These are phyloP conservation scores for Drosophila pachea DNA, from an alignment of 1,140 invertebrate species.

Conservation along the genomic window DNA sequence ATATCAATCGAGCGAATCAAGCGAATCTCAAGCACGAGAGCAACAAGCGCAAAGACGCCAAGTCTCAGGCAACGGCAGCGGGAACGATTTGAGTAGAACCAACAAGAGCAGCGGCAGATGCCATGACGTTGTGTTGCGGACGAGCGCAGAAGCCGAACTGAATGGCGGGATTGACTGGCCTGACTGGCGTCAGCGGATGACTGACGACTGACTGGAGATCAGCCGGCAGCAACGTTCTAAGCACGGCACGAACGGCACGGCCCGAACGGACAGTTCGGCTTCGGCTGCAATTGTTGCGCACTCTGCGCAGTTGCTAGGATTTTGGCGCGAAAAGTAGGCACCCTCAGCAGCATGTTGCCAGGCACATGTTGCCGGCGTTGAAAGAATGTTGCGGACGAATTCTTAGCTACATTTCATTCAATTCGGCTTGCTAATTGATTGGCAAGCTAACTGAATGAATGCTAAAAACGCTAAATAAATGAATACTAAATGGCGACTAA, in stretches of 20 bases:
- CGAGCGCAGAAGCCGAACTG: conserved; percentile 64
- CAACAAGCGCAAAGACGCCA: conserved; percentile 10
- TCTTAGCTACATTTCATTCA: background rate
- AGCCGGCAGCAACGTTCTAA: conserved; percentile 51
- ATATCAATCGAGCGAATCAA: conserved; percentile 19
- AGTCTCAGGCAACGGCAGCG: conserved; percentile 4
- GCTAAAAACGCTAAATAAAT: background rate
- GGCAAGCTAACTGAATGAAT: background rate
- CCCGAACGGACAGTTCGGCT: conserved; percentile 30
- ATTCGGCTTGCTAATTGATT: background rate
- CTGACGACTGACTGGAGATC: conserved; percentile 51
- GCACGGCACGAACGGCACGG: conserved; percentile 7
- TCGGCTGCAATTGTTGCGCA: conserved; percentile 18
- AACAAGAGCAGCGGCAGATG: conserved; percentile 7
- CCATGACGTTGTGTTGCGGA: conserved; percentile 47
- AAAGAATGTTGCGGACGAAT: conserved; percentile 3
- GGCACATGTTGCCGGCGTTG: background rate
- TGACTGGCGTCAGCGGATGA: conserved; percentile 26
- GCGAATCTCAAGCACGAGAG: background rate
- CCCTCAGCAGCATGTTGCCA: conserved; percentile 51
- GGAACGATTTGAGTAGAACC: conserved; percentile 7
- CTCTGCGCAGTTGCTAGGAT: conserved; percentile 54
- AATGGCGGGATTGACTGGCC: conserved; percentile 34
- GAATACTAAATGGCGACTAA: background rate
- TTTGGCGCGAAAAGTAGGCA: conserved; percentile 56